A percentile compares a stretch with the other conserved stretches of the same genome.
phyloP scores from a whole-genome alignment of 2,797 vertebrate genomes.

The Apogon hyalosoma region DNA sequence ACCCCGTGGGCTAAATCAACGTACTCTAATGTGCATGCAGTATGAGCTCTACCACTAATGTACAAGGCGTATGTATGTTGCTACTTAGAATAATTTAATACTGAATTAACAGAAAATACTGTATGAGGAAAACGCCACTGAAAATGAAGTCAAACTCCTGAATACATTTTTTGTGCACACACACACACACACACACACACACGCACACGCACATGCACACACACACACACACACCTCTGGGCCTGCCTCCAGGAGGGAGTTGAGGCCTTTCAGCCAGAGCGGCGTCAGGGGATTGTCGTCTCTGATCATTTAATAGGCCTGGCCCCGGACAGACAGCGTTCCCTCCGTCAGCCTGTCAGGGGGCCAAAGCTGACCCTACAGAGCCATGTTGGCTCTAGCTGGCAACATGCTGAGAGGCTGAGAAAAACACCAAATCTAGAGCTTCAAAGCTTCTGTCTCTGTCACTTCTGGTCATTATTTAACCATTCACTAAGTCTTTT shows the following conservation, averaged over 20 bases:
- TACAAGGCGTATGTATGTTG: slow-evolving; percentile 4
- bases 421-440: slow-evolving; percentile 49
- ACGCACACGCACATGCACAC: slow-evolving; percentile 40
- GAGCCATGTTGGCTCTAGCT: slow-evolving; percentile 60
- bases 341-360: slow-evolving; percentile 71
- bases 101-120: slow-evolving; percentile 4
- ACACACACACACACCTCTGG: slow-evolving; percentile 56
- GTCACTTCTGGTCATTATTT: slow-evolving; percentile 58
- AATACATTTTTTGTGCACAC: slow-evolving; percentile 39
- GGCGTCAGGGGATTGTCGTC: slow-evolving; percentile 61
- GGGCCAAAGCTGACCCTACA: slow-evolving; percentile 71
- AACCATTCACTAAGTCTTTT: slow-evolving; percentile 43
- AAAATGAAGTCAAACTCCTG: slow-evolving; percentile 36
- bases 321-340: slow-evolving; percentile 66
- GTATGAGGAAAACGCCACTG: slow-evolving; percentile 13
- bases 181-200: slow-evolving; percentile 8
- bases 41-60: slow-evolving; percentile 23
- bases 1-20: slow-evolving; percentile 43
- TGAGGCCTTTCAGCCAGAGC: slow-evolving; percentile 63
- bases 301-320: slow-evolving; percentile 79
- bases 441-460: slow-evolving; percentile 46
- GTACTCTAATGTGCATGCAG: slow-evolving; percentile 26
- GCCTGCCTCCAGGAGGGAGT: slow-evolving; percentile 60
- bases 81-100: slow-evolving; percentile 20
- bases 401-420: slow-evolving; percentile 55